A percentile compares a stretch with the other conserved stretches of the same genome.
Conservation (phyloP, 1,140 invertebrate species). For the Metaphire vulgaris region DNA sequence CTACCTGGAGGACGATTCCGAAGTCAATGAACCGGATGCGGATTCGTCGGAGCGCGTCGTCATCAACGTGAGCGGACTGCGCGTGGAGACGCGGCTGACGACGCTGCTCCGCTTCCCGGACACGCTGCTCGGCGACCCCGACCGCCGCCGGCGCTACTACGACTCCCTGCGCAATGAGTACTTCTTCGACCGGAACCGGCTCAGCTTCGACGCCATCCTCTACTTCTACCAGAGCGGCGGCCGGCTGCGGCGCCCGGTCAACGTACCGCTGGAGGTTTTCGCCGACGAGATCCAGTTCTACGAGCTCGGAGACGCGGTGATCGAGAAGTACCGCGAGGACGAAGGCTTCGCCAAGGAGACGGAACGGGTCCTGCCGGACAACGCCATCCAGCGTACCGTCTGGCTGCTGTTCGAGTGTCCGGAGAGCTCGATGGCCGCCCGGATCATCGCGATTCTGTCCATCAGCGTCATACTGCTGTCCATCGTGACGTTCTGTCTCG, state of each 20-base stretch:
- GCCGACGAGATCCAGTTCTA: slow-evolving; percentile 48
- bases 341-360: slow-evolving; percentile 47
- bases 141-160: slow-evolving; percentile 75
- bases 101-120: slow-evolving; percentile 67
- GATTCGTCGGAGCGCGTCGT: slow-evolving; percentile 68
- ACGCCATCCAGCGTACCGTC: slow-evolving; percentile 72
- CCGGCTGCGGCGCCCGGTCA: too few relatives aligned
- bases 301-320: slow-evolving; percentile 43
- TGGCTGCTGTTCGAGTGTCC: slow-evolving; percentile 99
- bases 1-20: slow-evolving; percentile 1
- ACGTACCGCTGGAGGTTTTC: slow-evolving; percentile 71
- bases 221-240: too few relatives aligned
- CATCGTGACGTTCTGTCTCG: slow-evolving; percentile 99
- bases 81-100: slow-evolving; percentile 95
- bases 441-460: slow-evolving; percentile 97
- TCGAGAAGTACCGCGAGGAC: too few relatives aligned
- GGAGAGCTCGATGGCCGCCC: too few relatives aligned
- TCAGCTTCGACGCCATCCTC: too few relatives aligned
- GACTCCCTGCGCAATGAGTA: slow-evolving; percentile 95
- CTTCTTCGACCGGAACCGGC: slow-evolving; percentile 99
- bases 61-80: slow-evolving; percentile 93
- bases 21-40: too few relatives aligned
- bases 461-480: slow-evolving; percentile 94
- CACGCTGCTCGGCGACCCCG: too few relatives aligned
- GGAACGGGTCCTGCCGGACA: slow-evolving; percentile 54